Evolutionary conservation across 2,888 invertebrate genomes (phyloP), one percentile per base, ranked within the genome.

Genomic region (Chalcis sispes): DNA sequence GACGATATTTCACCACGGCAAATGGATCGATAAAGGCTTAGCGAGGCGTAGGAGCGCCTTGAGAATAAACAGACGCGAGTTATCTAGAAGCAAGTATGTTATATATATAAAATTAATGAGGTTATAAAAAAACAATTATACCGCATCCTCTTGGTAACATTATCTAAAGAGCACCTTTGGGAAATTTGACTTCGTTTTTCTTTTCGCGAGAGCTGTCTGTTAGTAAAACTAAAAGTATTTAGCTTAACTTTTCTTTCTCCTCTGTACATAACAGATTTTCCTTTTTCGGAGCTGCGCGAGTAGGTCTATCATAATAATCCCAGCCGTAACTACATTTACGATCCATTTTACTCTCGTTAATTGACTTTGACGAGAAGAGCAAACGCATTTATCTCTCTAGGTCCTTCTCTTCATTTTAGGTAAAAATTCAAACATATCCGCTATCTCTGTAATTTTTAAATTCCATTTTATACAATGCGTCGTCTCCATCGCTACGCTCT

Each of bases 301-400:
- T 85, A 83, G 83, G 84, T 86, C 82, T 86, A 85, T 87, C 86
- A 86, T 86, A 86, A 87, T 86, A 84, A 86, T 87, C 86, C 84
- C 83, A 65, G 82, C 81, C 84, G 82, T 86, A 86, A 87, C 87
- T 86, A 87, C 86, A 87, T 87, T 87, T 87, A 87, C 85, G 86
- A 85, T 83, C 85, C 86, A 87, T 83, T 87, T 87, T 86, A 83
- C 81, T 83, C 86, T 86, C 85, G 86, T 85, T 87, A 87, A 87
- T 87, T 86, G 85, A 85, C 83, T 83, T 82, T 84, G 83, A 84
- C 83, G 82, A 83, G 81, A 81, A 79, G 74, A 64, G 66, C 71
- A 74, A 77, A 67, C 62, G 79, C 81, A 79, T 79, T n/a, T n/a
- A n/a, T n/a, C n/a, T n/a, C 78, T 75, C 72, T 77, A 78, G 79